Percentiles rank a stretch among this genome's conserved stretches.
Conservation (phyloP, 2,113 vertebrate genomes). For the Budorcas taxicolor region DNA sequence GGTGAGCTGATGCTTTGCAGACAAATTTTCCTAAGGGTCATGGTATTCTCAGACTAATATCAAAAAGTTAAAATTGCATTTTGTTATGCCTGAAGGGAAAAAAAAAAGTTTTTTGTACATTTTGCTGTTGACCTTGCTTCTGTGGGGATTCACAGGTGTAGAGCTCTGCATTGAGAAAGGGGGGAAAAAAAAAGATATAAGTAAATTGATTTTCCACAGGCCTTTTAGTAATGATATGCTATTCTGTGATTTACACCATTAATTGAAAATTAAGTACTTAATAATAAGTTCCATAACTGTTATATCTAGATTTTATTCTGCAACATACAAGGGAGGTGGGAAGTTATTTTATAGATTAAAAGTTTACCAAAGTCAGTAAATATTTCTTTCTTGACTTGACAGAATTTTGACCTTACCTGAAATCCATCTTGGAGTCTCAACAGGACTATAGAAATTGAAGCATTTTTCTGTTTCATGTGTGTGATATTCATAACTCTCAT, state of each 20-base stretch:
- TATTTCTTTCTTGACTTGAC: slow-evolving; percentile 1
- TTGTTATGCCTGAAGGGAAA: slow-evolving; percentile 39
- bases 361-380: background rate
- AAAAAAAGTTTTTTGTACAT: slow-evolving; percentile 33
- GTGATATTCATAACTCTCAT: background rate
- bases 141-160: background rate
- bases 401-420: slow-evolving; percentile 18
- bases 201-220: background rate
- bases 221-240: background rate
- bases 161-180: background rate
- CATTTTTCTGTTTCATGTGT: background rate
- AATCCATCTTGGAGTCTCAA: slow-evolving; percentile 37
- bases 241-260: background rate
- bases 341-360: background rate
- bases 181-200: background rate
- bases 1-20: slow-evolving; percentile 42
- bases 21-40: slow-evolving; percentile 17
- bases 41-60: slow-evolving; percentile 26
- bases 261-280: background rate
- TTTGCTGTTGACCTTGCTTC: slow-evolving; percentile 52
- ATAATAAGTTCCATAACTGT: background rate
- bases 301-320: background rate
- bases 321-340: background rate
- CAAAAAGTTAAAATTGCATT: slow-evolving; percentile 50
- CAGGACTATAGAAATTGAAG: background rate